phyloP scores from a whole-genome alignment of 1,140 invertebrate genomes.

The Sipha flava region DNA sequence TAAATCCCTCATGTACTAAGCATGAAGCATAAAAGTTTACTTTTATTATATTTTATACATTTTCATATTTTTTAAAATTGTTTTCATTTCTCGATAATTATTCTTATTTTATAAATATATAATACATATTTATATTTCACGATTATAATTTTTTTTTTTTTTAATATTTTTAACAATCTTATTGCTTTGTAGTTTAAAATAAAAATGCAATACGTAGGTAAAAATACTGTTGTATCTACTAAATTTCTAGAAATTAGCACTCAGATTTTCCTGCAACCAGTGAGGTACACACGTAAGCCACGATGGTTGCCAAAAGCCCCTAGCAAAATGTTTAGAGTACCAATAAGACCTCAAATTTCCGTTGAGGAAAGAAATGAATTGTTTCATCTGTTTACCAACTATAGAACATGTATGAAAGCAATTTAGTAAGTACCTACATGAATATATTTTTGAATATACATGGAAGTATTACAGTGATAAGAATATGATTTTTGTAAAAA shows the following conservation, averaged over 20 bases:
- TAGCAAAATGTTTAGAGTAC: conserved; percentile 65
- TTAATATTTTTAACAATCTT: no score
- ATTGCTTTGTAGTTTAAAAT: no score
- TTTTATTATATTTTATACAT: no score
- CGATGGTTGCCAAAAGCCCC: conserved; percentile 67
- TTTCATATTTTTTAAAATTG: no score
- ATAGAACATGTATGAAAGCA: conserved; percentile 51
- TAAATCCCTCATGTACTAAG: no score
- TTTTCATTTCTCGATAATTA: no score
- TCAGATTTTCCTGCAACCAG: background rate
- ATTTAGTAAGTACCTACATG: conserved; percentile 44
- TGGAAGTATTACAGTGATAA: no score
- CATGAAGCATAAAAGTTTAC: no score
- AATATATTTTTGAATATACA: background rate
- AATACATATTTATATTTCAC: no score
- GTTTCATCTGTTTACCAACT: conserved; percentile 49
- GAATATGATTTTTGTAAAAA: no score
- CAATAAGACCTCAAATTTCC: conserved; percentile 48
- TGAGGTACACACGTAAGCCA: conserved; percentile 50
- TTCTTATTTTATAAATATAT: no score
- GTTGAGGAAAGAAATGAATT: background rate
- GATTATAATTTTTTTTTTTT: no score
- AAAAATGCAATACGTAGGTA: background rate
- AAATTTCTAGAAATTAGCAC: background rate
- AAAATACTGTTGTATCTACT: background rate